Base-by-base conservation (phyloP, 2,888 invertebrate genomes). In the Aleiodes alternator region DNA sequence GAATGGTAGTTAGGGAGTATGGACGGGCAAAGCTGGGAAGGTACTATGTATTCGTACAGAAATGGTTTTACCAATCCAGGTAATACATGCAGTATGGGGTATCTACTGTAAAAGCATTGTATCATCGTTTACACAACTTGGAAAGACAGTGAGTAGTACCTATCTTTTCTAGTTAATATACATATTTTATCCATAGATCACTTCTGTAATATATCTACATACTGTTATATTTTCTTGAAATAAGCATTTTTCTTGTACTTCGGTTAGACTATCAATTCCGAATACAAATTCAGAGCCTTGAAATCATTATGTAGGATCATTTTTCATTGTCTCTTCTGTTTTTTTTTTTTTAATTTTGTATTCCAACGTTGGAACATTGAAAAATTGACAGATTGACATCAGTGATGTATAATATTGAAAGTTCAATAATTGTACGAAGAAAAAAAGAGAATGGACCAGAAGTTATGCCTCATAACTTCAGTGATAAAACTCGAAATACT, bases 71-170 rank as follows among this genome's bases (percentile, higher is more conserved):
- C 69, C 16, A 38, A 12, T 55, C 16, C 23, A 12, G 11, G 12
- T 31, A 69, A 14, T 53, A 34, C 34, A 69, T 51, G 69, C 31
- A 69, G 38, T 14, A 11, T 66, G 51, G 23, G 51, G 23, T 7
- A 34, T 38, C 38, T 34, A 38, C 61, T 64, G 23, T 43, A 11
- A 23, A 23, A 23, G 64, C 64, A 23, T 64, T 64, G 64, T 48
- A 64, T 64, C 64, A 64, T 64, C 29, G 43, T 64, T 43, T 34
- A 14, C 61, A 14, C 61, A 14, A 61, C 43, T 23, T 61, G 34
- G 34, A 34, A 64, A 64, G 64, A 64, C 64, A 64, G 64, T 64
- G 64, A 64, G 43, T 43, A 48, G 9, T 43, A 38, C 61, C 23
- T 11, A 64, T 64, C 59, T 59, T 59, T 9, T 48, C 64, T 16